Base-by-base conservation (phyloP, 2,113 vertebrate species). In the Ursus arctos region DNA sequence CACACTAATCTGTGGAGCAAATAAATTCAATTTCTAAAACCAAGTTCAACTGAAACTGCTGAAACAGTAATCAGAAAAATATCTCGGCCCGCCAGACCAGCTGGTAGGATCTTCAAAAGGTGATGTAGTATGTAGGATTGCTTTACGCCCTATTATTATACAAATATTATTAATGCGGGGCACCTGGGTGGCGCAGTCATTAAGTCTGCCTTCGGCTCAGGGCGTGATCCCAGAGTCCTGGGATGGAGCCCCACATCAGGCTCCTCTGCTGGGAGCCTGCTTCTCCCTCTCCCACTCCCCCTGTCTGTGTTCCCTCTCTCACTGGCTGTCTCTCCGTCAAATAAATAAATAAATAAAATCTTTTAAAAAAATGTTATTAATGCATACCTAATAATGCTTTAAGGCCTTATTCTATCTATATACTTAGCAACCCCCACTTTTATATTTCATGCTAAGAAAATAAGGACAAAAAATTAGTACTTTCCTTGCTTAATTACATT, bases 381-480 rank as follows among this genome's bases (percentile, higher is more conserved):
- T 83, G 51, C 83, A 90, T 67, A 79, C 9, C 43, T 7, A 74
- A 40, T 4, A 85, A 80, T 76, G 49, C 59, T 81, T 65, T 88
- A 36, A 88, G 93, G 33, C 5, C 36, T 61, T 33, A 49, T 31
- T 91, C 49, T 86, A 19, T 55, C 84, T 88, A 71, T 21, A 67
- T 63, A 84, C 26, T 77, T 72, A 61, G 22, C 16, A 83, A 59
- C 18, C 47, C 57, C 57, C 26, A 59, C 36, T 76, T 93, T 95
- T 91, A 15, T 49, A 83, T 87, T 87, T 74, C 51, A 55, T 84
- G 74, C 1, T 88, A 77, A 97, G 61, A 57, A 76, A 94, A 92
- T 2, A 84, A 86, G 7, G 72, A 63, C 51, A 31, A 67, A 18
- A 94, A 88, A n/a, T 7, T 47, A 71, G 5, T 59, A 76, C 0